Percentiles rank a stretch among this genome's conserved stretches.
Conservation (phyloP, 2,888 invertebrate species). For the Conomelus anceps region DNA sequence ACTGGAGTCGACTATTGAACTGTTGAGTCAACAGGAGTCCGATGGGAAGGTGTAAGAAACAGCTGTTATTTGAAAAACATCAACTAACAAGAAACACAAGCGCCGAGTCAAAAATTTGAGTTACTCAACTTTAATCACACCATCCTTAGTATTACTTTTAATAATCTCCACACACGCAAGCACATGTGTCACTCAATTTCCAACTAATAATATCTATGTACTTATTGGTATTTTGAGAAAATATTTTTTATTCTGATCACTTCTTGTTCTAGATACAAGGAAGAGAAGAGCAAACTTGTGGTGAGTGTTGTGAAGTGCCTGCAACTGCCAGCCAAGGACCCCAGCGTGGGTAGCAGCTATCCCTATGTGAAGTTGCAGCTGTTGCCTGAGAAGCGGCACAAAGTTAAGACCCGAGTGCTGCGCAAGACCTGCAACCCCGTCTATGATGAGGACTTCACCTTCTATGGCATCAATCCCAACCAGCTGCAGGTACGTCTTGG, state of each 20-base stretch:
- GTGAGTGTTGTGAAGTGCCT: conserved; percentile 88
- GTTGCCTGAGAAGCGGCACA: conserved; percentile 94
- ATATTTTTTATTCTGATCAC: background rate
- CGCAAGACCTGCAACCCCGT: conserved; percentile 93
- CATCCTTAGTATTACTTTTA: too few species aligned
- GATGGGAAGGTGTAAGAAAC: too few species aligned
- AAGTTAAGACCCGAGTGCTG: conserved; percentile 92
- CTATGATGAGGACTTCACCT: conserved; percentile 98
- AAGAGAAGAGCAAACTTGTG: conserved; percentile 82
- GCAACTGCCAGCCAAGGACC: conserved; percentile 79
- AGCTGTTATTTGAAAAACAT: too few species aligned
- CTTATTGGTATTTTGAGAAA: background rate
- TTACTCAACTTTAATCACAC: too few species aligned
- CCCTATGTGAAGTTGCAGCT: conserved; percentile 97
- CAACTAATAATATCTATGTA: background rate
- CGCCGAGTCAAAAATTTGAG: too few species aligned
- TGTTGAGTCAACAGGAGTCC: too few species aligned
- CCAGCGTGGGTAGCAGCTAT: conserved; percentile 75
- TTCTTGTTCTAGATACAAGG: conserved; percentile 61
- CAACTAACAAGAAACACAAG: too few species aligned
- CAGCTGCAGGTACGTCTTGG: conserved; percentile 59
- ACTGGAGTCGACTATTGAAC: too few species aligned
- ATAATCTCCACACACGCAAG: too few species aligned
- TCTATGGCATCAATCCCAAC: conserved; percentile 85
- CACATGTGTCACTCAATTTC: background rate